Base-by-base conservation (phyloP, 1,140 invertebrate species). In the Magallana angulata region DNA sequence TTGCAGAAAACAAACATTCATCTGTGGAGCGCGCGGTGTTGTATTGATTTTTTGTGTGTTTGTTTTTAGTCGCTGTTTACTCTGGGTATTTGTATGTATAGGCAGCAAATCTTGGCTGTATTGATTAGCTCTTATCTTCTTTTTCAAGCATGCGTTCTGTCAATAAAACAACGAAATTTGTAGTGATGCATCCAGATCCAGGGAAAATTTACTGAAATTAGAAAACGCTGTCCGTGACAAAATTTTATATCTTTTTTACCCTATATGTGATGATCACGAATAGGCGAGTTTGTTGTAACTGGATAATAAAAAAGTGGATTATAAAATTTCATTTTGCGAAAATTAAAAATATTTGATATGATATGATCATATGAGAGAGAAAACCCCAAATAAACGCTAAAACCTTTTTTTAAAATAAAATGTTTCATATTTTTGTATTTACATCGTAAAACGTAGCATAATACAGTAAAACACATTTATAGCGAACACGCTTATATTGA, bases 181-280 rank as follows among this genome's bases (percentile, higher is more conserved):
- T 30, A 30, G 30, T 76, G 68, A 76, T 76, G 68, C 68, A 76
- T 76, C 68, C 8, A 30, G 36, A 48, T 48, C 36, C 36, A 30
- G 36, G 36, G 36, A 76, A 76, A 30, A 76, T 30, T 30, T 48
- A 11, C 68, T 30, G 11, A 76, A 76, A 30, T 14, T 76, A 76
- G 36, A 76, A 30, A 62, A 24, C 36, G 11, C 18, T 62, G 60
- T n/a, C 36, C 14, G 48, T 11, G n/a, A 18, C n/a, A 12, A 24
- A 57, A 60, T 58, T 58, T 59, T 89, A 56, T 57, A 82, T 83
- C 62, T 84, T 87, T 85, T 14, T 85, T 84, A 4, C 2, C 36
- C 36, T 48, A 48, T 48, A 48, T 48, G 36, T 48, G 36, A 48
- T 48, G 36, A 84, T 90, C 16, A 84, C 5, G 2, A 48, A 48